Evolutionary conservation across 1,140 invertebrate genomes (phyloP).

Genomic region (Phymastichus coffea): DNA sequence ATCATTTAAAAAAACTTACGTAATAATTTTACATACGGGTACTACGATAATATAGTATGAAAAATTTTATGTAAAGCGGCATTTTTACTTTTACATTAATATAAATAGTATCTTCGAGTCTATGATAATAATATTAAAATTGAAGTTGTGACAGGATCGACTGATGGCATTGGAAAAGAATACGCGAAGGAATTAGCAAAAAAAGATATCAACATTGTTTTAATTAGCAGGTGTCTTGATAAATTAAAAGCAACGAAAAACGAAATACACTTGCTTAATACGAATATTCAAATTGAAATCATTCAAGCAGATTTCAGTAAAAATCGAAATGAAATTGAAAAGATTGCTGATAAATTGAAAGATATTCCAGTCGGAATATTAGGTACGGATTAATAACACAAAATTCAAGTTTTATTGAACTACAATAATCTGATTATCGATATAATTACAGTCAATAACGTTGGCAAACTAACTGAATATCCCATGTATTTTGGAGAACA

Average conservation of each 20-base stretch:
- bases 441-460: too few relatives aligned
- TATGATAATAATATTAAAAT: too few relatives aligned
- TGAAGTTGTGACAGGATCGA: slow-evolving; percentile 84
- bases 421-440: too few relatives aligned
- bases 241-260: slow-evolving; percentile 71
- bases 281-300: slow-evolving; percentile 57
- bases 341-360: slow-evolving; percentile 67
- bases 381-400: too few relatives aligned
- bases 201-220: slow-evolving; percentile 77
- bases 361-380: slow-evolving; percentile 78
- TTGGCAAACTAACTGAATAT: too few relatives aligned
- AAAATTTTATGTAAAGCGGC: background rate
- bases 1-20: background rate
- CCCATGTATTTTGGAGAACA: too few relatives aligned
- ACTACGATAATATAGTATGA: background rate
- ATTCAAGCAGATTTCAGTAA: slow-evolving; percentile 79
- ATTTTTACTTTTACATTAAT: too few relatives aligned
- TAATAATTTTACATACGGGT: background rate
- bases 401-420: too few relatives aligned
- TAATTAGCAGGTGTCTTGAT: slow-evolving; percentile 79
- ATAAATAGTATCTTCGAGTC: too few relatives aligned
- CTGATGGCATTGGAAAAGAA: slow-evolving; percentile 91
- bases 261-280: slow-evolving; percentile 68
- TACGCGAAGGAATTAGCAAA: slow-evolving; percentile 83
- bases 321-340: slow-evolving; percentile 68